A percentile compares a stretch with the other conserved stretches of the same genome.
These are phyloP conservation scores for Alaudala cheleensis DNA, from an alignment of 2,113 vertebrate species.

Conservation along the genomic window DNA sequence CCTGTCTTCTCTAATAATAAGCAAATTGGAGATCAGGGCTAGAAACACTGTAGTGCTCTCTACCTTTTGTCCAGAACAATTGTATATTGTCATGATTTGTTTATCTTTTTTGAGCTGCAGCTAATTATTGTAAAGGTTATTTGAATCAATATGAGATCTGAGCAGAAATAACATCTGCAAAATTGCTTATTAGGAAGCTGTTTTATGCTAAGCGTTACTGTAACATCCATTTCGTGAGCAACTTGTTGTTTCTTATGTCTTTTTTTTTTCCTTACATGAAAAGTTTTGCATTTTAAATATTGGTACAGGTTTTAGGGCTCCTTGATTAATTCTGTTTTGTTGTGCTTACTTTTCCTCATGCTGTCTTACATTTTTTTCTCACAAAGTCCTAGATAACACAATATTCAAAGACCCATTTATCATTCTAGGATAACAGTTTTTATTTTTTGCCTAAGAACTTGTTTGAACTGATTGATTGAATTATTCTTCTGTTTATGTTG, in stretches of 20 bases:
- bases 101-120: constrained; percentile 70
- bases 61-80: constrained; percentile 79
- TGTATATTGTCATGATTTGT: constrained; percentile 80
- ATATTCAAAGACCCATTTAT: constrained; percentile 20
- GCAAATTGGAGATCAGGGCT: constrained; percentile 91
- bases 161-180: constrained; percentile 73
- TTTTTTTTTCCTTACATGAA: constrained; percentile 17
- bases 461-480: constrained; percentile 49
- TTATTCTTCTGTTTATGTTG: constrained; percentile 45
- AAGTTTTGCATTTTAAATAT: constrained; percentile 50
- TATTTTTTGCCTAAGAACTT: constrained; percentile 19
- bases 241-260: constrained; percentile 46
- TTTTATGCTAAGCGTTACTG: constrained; percentile 57
- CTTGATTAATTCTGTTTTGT: constrained; percentile 30
- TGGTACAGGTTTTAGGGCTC: not conserved
- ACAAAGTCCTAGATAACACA: not conserved
- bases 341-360: constrained; percentile 30
- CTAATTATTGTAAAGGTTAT: constrained; percentile 75
- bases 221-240: constrained; percentile 64
- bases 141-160: constrained; percentile 53
- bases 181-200: constrained; percentile 71
- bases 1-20: constrained; percentile 94
- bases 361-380: not conserved
- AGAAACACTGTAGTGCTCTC: constrained; percentile 83
- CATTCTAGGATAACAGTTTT: constrained; percentile 20